These are phyloP conservation scores for Stigmatopora nigra DNA, from an alignment of 2,113 vertebrate genomes.

Conservation along the genomic window DNA sequence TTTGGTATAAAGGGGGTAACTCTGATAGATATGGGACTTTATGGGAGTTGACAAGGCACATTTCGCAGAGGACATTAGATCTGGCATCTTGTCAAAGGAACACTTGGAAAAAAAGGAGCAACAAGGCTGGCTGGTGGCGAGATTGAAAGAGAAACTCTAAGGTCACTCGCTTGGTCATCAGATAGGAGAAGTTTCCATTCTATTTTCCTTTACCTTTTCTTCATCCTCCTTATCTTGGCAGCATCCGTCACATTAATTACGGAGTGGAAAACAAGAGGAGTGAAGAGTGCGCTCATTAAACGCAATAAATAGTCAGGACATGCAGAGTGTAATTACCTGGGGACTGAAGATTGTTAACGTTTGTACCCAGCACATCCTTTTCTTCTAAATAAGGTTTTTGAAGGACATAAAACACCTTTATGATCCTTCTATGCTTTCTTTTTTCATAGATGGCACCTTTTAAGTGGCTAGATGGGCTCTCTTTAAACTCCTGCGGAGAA, in stretches of 20 bases:
- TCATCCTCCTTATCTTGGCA: constrained; percentile 23
- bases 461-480: constrained; percentile 4
- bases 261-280: constrained; percentile 29
- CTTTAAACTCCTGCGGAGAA: neutral
- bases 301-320: constrained; percentile 47
- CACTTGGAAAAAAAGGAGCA: constrained; percentile 57
- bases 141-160: constrained; percentile 8
- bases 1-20: constrained; percentile 60
- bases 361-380: constrained; percentile 19
- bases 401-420: constrained; percentile 11
- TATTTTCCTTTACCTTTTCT: constrained; percentile 34
- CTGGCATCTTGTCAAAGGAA: constrained; percentile 74
- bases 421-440: constrained; percentile 12
- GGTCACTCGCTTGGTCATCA: constrained; percentile 43
- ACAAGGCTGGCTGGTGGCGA: constrained; percentile 2
- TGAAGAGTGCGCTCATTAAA: constrained; percentile 42
- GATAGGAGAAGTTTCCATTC: constrained; percentile 30
- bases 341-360: constrained; percentile 31
- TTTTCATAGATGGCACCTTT: constrained; percentile 10
- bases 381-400: constrained; percentile 28
- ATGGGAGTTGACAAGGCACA: constrained; percentile 73
- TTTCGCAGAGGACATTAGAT: constrained; percentile 69
- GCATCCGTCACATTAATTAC: constrained; percentile 39
- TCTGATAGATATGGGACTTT: constrained; percentile 70
- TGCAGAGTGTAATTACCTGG: constrained; percentile 48